These are phyloP conservation scores for Peromyscus aztecus DNA, from an alignment of 2,797 vertebrate species.

Conservation along the genomic window DNA sequence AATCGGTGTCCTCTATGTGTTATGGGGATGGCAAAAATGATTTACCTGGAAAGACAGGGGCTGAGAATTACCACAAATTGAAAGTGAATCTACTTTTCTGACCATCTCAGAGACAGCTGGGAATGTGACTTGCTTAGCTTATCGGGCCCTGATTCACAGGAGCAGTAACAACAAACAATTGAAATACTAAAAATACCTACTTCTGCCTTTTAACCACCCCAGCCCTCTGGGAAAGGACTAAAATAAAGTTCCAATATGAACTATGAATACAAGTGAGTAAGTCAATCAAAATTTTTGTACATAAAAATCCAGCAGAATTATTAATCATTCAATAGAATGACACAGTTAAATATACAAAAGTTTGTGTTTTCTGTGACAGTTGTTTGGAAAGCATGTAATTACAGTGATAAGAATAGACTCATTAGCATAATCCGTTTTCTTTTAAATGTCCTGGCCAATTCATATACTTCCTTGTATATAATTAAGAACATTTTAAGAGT, in stretches of 20 bases:
- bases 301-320: conserved; percentile 25
- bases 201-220: conserved; percentile 20
- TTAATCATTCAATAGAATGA: neutral
- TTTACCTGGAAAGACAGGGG: neutral
- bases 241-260: neutral
- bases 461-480: neutral
- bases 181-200: neutral
- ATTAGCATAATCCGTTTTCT: neutral
- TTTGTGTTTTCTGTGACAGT: neutral
- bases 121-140: conserved; percentile 1
- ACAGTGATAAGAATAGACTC: neutral
- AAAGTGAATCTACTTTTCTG: conserved; percentile 66
- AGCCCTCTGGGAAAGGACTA: neutral
- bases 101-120: neutral
- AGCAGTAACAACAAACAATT: neutral
- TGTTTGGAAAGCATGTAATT: conserved; percentile 20
- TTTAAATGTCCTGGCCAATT: neutral
- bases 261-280: neutral
- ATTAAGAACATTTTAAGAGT: conserved; percentile 17
- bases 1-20: conserved; percentile 14
- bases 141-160: neutral
- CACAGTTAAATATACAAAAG: neutral
- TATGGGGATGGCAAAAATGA: conserved; percentile 34
- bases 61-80: conserved; percentile 62
- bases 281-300: conserved; percentile 23